Evolutionary conservation across 1,140 invertebrate genomes (phyloP), one percentile per base, ranked within the genome.

Genomic region (Paramacrobiotus metropolitanus): DNA sequence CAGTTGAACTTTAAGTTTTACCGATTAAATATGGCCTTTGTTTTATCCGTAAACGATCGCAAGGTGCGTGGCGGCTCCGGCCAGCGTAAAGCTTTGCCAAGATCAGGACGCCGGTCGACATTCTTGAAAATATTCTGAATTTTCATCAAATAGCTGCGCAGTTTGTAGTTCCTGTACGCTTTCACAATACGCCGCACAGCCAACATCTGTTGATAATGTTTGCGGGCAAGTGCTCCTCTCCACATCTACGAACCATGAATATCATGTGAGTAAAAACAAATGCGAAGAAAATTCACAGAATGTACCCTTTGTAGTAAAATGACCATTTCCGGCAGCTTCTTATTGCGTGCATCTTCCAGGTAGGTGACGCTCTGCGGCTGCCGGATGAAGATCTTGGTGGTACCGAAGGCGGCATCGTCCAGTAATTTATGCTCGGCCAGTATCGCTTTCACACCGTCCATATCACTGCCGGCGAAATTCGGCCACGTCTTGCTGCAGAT

Each of bases 381-480:
- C 67, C 88, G 79, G 66, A 96, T 89, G 68, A 96, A 96, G 55
- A 96, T 80, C 74, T 96, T 96, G 1, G 89, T 93, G 65, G 86
- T 84, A 9, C 91, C 92, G 68, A 86, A 93, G 68, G 86, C 86
- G 2, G 94, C 89, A 69, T 97, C 92, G 64, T 82, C 70, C 0
- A 76, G 73, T 63, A 91, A 83, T 28, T 81, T 78, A 68, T 83
- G 79, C 67, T 89, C 84, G 44, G 85, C 76, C 61, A 95, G 79
- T 44, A 97, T 80, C 48, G 83, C 82, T 68, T 81, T 75, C 0
- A 86, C 85, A 1, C 86, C 91, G 64, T 94, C 87, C 68, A 81
- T 80, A 59, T 84, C 82, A 44, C 69, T 78, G 29, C 81, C 82
- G 2, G 80, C 79, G 76, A 84, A 93, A 71, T 91, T 93, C 29